Conservation (phyloP, 2,797 vertebrate species). For the Helicolenus hilgendorfi region DNA sequence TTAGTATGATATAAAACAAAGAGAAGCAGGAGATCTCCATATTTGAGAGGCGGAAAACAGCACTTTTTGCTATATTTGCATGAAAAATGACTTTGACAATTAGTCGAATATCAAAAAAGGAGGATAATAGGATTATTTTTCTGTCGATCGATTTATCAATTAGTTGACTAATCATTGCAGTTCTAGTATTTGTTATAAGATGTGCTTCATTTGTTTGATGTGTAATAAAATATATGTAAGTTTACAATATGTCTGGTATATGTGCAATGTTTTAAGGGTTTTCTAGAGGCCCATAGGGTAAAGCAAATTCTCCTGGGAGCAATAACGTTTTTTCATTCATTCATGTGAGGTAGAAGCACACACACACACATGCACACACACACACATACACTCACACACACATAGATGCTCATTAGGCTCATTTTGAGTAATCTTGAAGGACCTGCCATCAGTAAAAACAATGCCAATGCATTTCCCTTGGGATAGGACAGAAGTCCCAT, state of each 20-base stretch:
- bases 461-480: conserved; percentile 52
- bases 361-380: background rate
- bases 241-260: background rate
- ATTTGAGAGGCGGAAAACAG: too few relatives aligned
- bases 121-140: too few relatives aligned
- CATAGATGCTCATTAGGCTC: conserved; percentile 31
- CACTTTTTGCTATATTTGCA: background rate
- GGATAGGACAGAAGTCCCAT: conserved; percentile 41
- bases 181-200: background rate
- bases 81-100: too few relatives aligned
- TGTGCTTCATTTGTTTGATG: background rate
- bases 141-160: too few relatives aligned
- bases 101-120: too few relatives aligned
- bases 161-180: too few relatives aligned
- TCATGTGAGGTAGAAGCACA: conserved; percentile 2
- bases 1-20: background rate
- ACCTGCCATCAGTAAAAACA: conserved; percentile 59
- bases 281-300: background rate
- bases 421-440: conserved; percentile 54
- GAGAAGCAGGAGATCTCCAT: too few relatives aligned
- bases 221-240: background rate
- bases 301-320: background rate
- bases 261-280: background rate
- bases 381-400: background rate
- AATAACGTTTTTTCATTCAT: conserved; percentile 20